Conservation (phyloP, 2,113 vertebrate species). For the Rhabdornis inornatus region DNA sequence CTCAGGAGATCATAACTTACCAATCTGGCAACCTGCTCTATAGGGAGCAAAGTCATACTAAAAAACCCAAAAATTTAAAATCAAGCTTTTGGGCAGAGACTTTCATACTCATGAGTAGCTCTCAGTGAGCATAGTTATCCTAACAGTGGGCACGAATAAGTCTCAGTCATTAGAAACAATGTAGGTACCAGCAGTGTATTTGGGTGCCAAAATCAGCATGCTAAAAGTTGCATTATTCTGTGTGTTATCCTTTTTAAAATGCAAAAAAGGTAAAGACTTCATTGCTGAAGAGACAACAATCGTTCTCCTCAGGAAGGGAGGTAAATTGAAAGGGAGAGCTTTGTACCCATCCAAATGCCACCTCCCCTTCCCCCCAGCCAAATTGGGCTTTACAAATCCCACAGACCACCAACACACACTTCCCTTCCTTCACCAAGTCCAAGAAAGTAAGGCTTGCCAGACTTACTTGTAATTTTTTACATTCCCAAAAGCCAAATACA, state of each 20-base stretch:
- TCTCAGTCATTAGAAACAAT: background rate
- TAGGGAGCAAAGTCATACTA: background rate
- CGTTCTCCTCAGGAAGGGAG: background rate
- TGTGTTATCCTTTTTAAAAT: background rate
- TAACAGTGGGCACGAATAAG: background rate
- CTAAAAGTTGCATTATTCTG: background rate
- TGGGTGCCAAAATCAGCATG: background rate
- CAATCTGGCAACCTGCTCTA: background rate
- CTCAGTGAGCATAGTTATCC: background rate
- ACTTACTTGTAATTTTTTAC: background rate
- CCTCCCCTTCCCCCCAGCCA: accelerated
- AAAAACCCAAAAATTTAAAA: background rate
- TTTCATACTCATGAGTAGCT: background rate
- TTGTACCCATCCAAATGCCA: background rate
- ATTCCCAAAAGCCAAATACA: background rate
- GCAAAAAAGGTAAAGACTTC: background rate
- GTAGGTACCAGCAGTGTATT: background rate
- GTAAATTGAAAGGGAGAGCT: background rate
- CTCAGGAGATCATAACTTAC: background rate
- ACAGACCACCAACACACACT: background rate
- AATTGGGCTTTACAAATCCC: background rate
- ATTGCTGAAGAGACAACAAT: background rate
- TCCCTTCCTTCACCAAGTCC: background rate
- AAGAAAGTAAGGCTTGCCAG: background rate
- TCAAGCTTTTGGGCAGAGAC: background rate